Percentiles rank a stretch among this genome's conserved stretches.
phyloP scores from a whole-genome alignment of 1,140 invertebrate genomes.

The Lasioglossum baleicum region DNA sequence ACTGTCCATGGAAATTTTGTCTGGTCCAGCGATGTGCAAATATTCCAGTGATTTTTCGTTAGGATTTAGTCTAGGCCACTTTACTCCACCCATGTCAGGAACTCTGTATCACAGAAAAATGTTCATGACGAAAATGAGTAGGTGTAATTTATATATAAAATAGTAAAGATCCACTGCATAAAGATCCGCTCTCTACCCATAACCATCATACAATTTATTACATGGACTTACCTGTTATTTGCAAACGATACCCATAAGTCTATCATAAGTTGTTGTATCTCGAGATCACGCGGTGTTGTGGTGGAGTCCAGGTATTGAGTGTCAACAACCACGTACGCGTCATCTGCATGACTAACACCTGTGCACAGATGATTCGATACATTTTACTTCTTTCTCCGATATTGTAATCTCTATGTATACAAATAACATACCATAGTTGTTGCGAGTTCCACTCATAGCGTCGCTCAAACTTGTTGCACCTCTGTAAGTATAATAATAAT shows the following conservation, averaged over 20 bases:
- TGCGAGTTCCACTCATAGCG: conserved; percentile 72
- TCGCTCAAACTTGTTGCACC: conserved; percentile 81
- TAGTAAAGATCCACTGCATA: too few species aligned
- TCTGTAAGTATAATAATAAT: conserved; percentile 82
- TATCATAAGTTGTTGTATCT: conserved; percentile 80
- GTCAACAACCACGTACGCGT: conserved; percentile 77
- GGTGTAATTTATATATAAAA: too few species aligned
- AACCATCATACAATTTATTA: background rate
- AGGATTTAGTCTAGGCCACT: conserved; percentile 73
- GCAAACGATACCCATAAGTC: conserved; percentile 81
- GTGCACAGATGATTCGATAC: conserved; percentile 17
- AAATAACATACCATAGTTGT: conserved; percentile 81
- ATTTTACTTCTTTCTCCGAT: background rate
- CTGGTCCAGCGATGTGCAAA: conserved; percentile 79
- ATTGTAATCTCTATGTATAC: background rate
- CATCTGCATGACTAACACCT: conserved; percentile 84
- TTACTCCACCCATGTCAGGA: conserved; percentile 63
- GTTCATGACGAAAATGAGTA: too few species aligned
- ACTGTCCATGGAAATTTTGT: conserved; percentile 74
- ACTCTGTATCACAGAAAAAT: conserved; percentile 60
- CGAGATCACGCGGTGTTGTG: conserved; percentile 73
- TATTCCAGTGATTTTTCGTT: conserved; percentile 76
- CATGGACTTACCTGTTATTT: conserved; percentile 79
- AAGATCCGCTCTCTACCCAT: too few species aligned
- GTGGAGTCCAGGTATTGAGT: conserved; percentile 66